Evolutionary conservation across 1,140 invertebrate genomes (phyloP).

Genomic region (Arctopsyche grandis): DNA sequence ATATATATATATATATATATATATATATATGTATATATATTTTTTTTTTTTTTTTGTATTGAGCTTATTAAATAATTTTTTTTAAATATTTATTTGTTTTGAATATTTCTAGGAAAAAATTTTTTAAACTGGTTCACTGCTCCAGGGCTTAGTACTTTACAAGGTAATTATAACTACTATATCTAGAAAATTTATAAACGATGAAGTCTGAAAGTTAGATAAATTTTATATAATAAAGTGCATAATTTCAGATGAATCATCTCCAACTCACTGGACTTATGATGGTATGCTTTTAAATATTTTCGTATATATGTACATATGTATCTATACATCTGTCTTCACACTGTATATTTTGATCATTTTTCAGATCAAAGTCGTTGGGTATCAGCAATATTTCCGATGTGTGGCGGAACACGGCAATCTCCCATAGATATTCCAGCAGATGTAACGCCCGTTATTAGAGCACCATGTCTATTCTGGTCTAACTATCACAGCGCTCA

Average conservation of each 20-base stretch:
- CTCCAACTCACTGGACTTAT: slow-evolving; percentile 22
- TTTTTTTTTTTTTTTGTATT: too few relatives aligned
- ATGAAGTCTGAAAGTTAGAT: neutral
- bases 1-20: too few relatives aligned
- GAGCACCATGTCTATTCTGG: slow-evolving; percentile 34
- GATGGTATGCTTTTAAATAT: neutral
- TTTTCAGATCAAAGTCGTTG: slow-evolving; percentile 42
- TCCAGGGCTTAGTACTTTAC: neutral
- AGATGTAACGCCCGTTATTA: neutral
- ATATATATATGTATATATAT: too few relatives aligned
- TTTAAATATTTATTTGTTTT: too few relatives aligned
- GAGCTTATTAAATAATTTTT: too few relatives aligned
- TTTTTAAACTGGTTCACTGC: neutral
- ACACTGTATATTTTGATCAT: neutral
- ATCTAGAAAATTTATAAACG: neutral
- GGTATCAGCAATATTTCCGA: slow-evolving; percentile 17
- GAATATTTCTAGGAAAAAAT: neutral
- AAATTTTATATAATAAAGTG: neutral
- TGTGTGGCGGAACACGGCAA: slow-evolving; percentile 36
- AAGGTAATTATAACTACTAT: neutral
- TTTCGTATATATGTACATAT: too few relatives aligned
- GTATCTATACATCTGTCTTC: too few relatives aligned
- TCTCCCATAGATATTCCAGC: slow-evolving; percentile 44
- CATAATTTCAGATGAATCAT: neutral
- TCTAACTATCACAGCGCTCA: slow-evolving; percentile 32